Conservation (phyloP, 2,797 vertebrate genomes). For the Pseudomugil gertrudae region DNA sequence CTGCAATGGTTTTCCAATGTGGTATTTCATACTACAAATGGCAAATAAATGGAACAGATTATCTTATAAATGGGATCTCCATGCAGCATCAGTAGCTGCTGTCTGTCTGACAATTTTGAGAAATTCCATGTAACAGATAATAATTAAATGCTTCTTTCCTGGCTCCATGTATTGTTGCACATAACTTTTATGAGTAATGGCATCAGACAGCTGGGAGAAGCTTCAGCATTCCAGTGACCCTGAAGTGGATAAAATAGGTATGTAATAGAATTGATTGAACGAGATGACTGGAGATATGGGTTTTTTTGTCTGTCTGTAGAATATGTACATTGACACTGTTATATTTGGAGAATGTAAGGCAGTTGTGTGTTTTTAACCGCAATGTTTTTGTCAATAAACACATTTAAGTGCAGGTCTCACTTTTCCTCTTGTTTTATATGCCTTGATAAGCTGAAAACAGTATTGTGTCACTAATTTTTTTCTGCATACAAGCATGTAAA, state of each 20-base stretch:
- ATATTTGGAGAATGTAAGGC: not conserved
- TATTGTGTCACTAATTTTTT: not conserved
- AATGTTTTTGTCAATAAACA: not conserved
- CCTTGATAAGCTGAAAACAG: not conserved
- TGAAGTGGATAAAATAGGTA: not conserved
- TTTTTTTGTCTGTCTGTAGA: not conserved
- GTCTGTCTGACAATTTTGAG: slow-evolving; percentile 2
- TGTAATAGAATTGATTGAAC: not conserved
- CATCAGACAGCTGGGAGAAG: too few relatives aligned
- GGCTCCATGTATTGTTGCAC: not conserved
- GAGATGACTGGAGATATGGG: not conserved
- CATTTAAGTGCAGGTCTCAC: not conserved
- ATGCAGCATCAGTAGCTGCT: slow-evolving; percentile 47
- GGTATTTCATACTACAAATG: too few relatives aligned
- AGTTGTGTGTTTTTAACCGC: not conserved
- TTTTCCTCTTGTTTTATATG: not conserved
- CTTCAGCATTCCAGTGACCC: too few relatives aligned
- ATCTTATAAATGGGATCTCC: too few relatives aligned
- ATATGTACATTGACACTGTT: not conserved
- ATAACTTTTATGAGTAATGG: too few relatives aligned
- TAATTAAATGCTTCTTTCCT: too few relatives aligned
- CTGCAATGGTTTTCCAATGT: too few relatives aligned
- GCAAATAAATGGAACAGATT: too few relatives aligned
- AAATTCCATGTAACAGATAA: too few relatives aligned
- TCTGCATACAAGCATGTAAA: not conserved